A percentile compares a stretch with the other conserved stretches of the same genome.
Conservation (phyloP, 2,888 invertebrate genomes). For the Synergus japonicus region DNA sequence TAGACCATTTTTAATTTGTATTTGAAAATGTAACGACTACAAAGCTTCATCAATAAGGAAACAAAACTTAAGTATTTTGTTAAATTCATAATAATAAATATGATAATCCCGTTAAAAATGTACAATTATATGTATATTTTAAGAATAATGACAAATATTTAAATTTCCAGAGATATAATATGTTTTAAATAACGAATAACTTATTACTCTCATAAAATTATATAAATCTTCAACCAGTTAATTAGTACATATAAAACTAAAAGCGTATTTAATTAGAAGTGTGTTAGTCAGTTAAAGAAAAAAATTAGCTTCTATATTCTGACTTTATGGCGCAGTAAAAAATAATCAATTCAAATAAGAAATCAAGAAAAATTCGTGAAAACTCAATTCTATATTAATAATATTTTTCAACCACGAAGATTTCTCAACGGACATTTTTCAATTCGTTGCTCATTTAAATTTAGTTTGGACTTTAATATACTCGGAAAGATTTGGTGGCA, state of each 20-base stretch:
- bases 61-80: too few species aligned
- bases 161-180: too few species aligned
- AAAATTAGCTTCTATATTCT: background rate
- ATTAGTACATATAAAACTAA: background rate
- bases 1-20: too few species aligned
- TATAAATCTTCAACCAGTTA: slow-evolving; percentile 41
- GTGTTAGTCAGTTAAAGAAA: background rate
- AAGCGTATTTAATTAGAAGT: slow-evolving; percentile 9
- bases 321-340: background rate
- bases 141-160: too few species aligned
- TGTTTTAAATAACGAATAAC: slow-evolving; percentile 12
- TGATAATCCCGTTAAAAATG: too few species aligned
- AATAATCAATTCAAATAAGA: background rate
- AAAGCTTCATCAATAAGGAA: too few species aligned
- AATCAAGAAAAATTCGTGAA: background rate
- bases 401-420: too few species aligned
- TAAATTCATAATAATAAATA: too few species aligned
- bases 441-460: background rate
- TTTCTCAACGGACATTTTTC: background rate
- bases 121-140: too few species aligned
- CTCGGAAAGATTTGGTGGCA: slow-evolving; percentile 14
- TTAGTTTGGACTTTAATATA: slow-evolving; percentile 5
- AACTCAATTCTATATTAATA: background rate
- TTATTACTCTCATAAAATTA: slow-evolving; percentile 44
- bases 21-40: too few species aligned